Evolutionary conservation across 2,888 invertebrate species (phyloP), one percentile per base, ranked within the genome.

Genomic region (Napeogenes inachia): DNA sequence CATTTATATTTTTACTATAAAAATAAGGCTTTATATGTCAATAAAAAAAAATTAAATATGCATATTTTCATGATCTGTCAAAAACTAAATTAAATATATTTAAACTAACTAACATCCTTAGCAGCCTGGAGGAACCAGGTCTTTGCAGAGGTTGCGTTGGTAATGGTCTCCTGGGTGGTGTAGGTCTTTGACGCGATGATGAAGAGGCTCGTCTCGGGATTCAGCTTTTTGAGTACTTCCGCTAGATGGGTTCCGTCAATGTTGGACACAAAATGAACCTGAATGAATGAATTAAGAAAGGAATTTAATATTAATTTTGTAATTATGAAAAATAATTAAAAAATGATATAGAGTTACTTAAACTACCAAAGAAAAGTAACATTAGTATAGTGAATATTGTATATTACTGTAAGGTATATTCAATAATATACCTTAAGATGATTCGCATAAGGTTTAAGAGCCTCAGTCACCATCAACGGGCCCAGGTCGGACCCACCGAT

Each of bases 151-250:
- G 95, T 96, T 13, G 99, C 99, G 91, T 99, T 99, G 60, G 99
- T 99, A 75, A 99, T 98, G 12, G 99, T 99, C 92, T 99, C 99
- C 85, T 97, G 99, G 0, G 99, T 99, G 56, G 99, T 99, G 86
- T 98, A 99, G 2, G 99, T 99, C 92, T 99, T 99, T 3, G 99
- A 99, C 0, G 99, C 99, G 78, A 99, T 97, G 81, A 99, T 98
- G 89, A 99, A 99, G 53, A 99, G 91, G 2, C 97, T 95, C 0
- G 98, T 98, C 86, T 99, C 99, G 0, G 98, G 95, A 86, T 96
- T 93, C 38, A 99, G 91, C 70, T 94, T 94, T 80, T 97, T 97
- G 65, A 99, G 91, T 4, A 97, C 96, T 85, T 99, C 98, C 0
- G 97, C 98, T 75, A 99, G 88, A 83, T 99, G 99, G 4, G 99